A percentile compares a stretch with the other conserved stretches of the same genome.
phyloP scores from a whole-genome alignment of 2,113 vertebrate genomes.

The Oenanthe melanoleuca region DNA sequence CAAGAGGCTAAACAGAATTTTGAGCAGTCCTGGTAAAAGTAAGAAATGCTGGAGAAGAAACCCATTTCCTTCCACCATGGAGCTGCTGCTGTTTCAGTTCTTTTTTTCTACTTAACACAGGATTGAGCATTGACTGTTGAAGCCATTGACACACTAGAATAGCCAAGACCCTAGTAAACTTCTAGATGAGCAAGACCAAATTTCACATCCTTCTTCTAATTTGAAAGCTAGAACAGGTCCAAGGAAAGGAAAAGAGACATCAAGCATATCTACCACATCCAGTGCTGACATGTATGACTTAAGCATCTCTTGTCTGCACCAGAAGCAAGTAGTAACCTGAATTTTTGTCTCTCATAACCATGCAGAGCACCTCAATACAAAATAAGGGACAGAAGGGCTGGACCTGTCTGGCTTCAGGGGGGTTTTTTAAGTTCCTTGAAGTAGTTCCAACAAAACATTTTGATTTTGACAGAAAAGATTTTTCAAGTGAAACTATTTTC shows the following conservation, averaged over 20 bases:
- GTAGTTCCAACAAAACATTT: neutral
- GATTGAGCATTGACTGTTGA: neutral
- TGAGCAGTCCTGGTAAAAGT: neutral
- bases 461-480: neutral
- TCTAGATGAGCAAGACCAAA: neutral
- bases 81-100: neutral
- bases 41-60: neutral
- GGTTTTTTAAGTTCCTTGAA: neutral
- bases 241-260: neutral
- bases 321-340: neutral
- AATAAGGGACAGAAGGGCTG: neutral
- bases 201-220: neutral
- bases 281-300: neutral
- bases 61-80: neutral
- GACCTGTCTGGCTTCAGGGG: neutral
- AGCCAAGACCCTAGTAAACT: neutral
- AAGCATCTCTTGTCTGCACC: neutral
- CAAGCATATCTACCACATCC: neutral
- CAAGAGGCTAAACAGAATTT: neutral
- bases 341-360: neutral
- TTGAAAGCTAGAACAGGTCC: neutral
- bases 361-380: neutral
- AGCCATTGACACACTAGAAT: neutral
- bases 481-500: neutral
- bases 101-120: neutral